Conservation (phyloP, 2,888 invertebrate genomes). For the Trissolcus brochymenae region DNA sequence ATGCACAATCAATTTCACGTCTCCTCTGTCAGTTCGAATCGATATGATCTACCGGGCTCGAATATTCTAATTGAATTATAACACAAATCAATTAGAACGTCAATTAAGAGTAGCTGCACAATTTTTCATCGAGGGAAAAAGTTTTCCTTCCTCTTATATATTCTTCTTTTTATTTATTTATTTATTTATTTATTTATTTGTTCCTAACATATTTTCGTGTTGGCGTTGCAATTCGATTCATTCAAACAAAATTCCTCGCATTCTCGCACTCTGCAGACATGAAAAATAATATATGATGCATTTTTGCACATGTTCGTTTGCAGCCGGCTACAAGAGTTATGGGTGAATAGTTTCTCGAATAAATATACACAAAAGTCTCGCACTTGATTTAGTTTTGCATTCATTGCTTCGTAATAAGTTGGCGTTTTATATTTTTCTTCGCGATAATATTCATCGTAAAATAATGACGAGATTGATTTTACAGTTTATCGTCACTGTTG, state of each 20-base stretch:
- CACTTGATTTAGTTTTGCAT: conserved; percentile 39
- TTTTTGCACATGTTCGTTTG: conserved; percentile 35
- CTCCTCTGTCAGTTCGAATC: neutral
- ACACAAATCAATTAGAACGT: too few relatives aligned
- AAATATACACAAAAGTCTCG: conserved; percentile 30
- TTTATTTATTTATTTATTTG: too few relatives aligned
- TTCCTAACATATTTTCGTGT: too few relatives aligned
- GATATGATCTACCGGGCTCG: conserved; percentile 7
- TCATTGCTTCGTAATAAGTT: conserved; percentile 43
- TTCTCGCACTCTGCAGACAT: conserved; percentile 10
- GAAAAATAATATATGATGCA: conserved; percentile 37
- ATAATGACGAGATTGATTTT: conserved; percentile 23
- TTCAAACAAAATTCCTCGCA: conserved; percentile 35
- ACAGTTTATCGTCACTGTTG: conserved; percentile 5
- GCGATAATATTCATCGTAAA: conserved; percentile 28
- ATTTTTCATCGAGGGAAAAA: neutral
- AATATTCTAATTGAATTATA: neutral
- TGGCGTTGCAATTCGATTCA: conserved; percentile 32
- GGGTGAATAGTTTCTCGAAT: conserved; percentile 40
- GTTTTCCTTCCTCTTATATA: too few relatives aligned
- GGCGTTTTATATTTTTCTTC: conserved; percentile 24
- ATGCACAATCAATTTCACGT: conserved; percentile 32
- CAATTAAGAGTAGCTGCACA: neutral
- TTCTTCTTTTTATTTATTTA: too few relatives aligned
- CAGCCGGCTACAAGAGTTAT: conserved; percentile 14